A percentile compares a stretch with the other conserved stretches of the same genome.
Conservation (phyloP, 2,113 vertebrate species). For the Coptodon rendalli region DNA sequence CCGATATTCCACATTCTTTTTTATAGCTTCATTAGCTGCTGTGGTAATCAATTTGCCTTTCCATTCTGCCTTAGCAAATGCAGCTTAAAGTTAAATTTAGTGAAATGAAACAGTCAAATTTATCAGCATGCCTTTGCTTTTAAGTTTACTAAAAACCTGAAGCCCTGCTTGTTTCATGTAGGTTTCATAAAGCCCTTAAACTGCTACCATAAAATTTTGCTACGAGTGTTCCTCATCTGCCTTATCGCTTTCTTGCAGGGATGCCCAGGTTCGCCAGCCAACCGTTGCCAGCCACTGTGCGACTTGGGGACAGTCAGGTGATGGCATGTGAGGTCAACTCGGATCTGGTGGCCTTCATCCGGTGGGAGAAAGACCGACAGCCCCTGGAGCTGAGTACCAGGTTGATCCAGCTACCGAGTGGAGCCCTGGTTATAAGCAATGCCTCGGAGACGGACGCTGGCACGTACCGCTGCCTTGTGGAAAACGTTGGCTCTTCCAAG, state of each 20-base stretch:
- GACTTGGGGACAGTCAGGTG: conserved; percentile 74
- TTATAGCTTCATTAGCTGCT: neutral
- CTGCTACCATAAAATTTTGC: neutral
- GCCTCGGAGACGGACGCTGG: conserved; percentile 78
- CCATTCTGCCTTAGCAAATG: neutral
- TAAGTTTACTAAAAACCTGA: neutral
- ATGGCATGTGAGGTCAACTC: conserved; percentile 83
- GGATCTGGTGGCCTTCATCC: conserved; percentile 81
- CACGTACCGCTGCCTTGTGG: conserved; percentile 85
- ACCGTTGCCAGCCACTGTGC: conserved; percentile 71
- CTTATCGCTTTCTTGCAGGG: conserved; percentile 65
- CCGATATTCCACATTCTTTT: neutral
- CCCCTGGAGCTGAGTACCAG: conserved; percentile 64
- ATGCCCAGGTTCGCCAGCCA: conserved; percentile 86
- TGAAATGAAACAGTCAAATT: neutral
- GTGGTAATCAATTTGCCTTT: neutral
- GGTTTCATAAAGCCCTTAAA: neutral
- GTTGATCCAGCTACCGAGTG: conserved; percentile 75
- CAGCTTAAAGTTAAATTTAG: neutral
- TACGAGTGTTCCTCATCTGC: neutral
- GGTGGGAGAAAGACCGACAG: conserved; percentile 84
- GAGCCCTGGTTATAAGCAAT: conserved; percentile 83
- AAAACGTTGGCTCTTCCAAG: conserved; percentile 79
- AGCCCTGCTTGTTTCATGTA: neutral
- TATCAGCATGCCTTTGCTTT: neutral